These are phyloP conservation scores for Mythimna loreyi DNA, from an alignment of 2,888 invertebrate species.

Conservation along the genomic window DNA sequence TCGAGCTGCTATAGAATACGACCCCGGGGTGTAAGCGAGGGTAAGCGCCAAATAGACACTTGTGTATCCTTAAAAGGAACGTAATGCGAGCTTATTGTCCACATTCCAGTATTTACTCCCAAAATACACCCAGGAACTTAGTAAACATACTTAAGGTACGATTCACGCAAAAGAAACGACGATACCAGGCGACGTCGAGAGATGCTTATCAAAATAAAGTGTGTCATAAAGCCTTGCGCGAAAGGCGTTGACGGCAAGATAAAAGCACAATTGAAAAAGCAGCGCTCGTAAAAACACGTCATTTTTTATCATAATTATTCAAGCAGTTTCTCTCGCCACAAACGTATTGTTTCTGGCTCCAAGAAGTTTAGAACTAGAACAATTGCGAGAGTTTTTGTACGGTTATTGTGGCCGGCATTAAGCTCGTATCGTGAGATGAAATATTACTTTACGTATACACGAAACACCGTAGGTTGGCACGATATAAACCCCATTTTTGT, in stretches of 20 bases:
- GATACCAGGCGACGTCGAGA: constrained; percentile 20
- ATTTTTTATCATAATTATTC: constrained; percentile 51
- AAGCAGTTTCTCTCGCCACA: constrained; percentile 36
- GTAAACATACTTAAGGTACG: constrained; percentile 30
- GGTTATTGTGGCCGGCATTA: constrained; percentile 58
- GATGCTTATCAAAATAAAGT: constrained; percentile 63
- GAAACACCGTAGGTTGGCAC: constrained; percentile 25
- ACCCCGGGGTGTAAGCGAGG: constrained; percentile 68
- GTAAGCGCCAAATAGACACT: constrained; percentile 67
- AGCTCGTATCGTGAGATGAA: constrained; percentile 57
- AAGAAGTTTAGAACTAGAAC: constrained; percentile 60
- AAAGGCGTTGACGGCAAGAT: constrained; percentile 54
- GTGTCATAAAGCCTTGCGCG: constrained; percentile 52
- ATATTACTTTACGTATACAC: constrained; percentile 50
- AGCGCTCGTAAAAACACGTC: constrained; percentile 37
- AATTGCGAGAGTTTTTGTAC: constrained; percentile 57
- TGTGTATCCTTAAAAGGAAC: constrained; percentile 55
- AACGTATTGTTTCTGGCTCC: constrained; percentile 53
- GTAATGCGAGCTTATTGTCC: constrained; percentile 56
- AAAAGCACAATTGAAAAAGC: constrained; percentile 57
- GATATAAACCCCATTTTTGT: constrained; percentile 53
- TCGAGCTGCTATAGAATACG: constrained; percentile 72
- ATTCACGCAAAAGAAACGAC: constrained; percentile 33
- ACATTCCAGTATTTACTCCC: constrained; percentile 46
- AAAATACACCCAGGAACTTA: constrained; percentile 26